phyloP scores from a whole-genome alignment of 2,113 vertebrate genomes.

The Corythaixoides concolor region DNA sequence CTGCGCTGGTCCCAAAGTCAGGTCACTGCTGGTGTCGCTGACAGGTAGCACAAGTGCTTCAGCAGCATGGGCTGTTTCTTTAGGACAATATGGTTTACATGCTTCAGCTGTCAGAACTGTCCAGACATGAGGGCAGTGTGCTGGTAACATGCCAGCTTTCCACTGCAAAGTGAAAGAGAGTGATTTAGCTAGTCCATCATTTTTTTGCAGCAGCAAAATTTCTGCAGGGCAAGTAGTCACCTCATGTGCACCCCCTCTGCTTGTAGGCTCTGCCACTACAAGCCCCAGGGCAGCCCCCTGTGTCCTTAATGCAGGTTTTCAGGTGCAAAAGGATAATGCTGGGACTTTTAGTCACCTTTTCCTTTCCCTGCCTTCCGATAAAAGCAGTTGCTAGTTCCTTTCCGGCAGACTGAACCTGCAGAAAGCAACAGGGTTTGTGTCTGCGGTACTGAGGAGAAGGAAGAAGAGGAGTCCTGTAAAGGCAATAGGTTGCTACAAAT shows the following conservation, averaged over 20 bases:
- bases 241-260: not conserved
- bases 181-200: not conserved
- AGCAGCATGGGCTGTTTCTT: not conserved
- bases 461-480: not conserved
- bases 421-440: not conserved
- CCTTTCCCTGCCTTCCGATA: fast-evolving
- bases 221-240: not conserved
- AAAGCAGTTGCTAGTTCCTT: not conserved
- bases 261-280: not conserved
- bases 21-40: not conserved
- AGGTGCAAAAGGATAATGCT: not conserved
- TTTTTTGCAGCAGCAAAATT: not conserved
- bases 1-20: not conserved
- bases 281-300: not conserved
- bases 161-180: not conserved
- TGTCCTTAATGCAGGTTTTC: not conserved
- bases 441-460: not conserved
- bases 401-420: not conserved
- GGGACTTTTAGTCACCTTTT: not conserved
- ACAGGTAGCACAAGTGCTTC: fast-evolving
- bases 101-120: not conserved
- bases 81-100: not conserved
- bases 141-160: not conserved
- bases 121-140: not conserved
- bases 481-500: not conserved